These are phyloP conservation scores for Melanotaenia maccullochi DNA, from an alignment of 2,797 vertebrate species.

Conservation along the genomic window DNA sequence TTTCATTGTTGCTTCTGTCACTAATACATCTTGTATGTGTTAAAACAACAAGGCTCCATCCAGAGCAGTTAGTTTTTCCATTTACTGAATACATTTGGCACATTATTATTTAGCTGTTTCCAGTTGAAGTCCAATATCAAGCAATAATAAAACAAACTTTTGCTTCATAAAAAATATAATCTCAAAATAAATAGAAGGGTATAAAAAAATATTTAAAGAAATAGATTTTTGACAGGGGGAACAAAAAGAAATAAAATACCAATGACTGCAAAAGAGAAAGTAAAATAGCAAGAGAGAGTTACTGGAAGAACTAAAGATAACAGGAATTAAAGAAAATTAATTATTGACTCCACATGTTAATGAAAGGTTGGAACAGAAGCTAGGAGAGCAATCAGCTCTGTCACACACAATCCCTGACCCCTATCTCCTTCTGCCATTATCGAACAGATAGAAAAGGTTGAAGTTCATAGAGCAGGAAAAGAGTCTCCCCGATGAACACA, in stretches of 20 bases:
- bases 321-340: conserved; percentile 77
- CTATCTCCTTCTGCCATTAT: conserved; percentile 50
- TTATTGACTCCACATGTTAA: conserved; percentile 77
- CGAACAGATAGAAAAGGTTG: conserved; percentile 66
- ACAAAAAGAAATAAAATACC: conserved; percentile 35
- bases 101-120: neutral
- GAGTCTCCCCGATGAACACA: conserved; percentile 66
- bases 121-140: neutral
- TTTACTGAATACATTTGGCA: neutral
- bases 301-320: conserved; percentile 67
- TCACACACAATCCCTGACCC: conserved; percentile 56
- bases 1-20: neutral
- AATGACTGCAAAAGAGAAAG: conserved; percentile 6
- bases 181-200: neutral
- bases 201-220: no score
- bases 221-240: neutral
- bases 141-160: neutral
- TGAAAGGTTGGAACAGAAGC: conserved; percentile 74
- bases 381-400: conserved; percentile 75
- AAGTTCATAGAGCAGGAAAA: conserved; percentile 71
- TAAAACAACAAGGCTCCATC: neutral
- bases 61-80: neutral
- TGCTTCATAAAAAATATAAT: neutral
- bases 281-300: conserved; percentile 6
- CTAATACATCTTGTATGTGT: neutral